phyloP scores from a whole-genome alignment of 2,113 vertebrate species.

The cat (Felis catus) region DNA sequence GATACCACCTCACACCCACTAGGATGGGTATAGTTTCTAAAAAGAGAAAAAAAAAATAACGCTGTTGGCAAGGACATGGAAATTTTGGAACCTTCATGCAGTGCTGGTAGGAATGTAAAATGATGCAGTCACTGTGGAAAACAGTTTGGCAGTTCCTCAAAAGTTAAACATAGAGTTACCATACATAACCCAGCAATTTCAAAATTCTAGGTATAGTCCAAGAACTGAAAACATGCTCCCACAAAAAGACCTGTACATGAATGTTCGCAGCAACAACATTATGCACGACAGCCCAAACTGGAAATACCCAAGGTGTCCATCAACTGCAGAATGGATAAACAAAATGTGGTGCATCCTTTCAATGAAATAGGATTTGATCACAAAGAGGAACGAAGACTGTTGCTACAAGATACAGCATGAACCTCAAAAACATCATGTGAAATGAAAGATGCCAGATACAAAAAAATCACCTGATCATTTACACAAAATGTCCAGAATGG shows the following conservation, averaged over 20 bases:
- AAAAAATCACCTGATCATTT: neutral
- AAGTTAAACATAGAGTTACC: neutral
- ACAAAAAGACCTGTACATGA: neutral
- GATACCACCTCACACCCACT: neutral
- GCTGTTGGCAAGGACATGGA: neutral
- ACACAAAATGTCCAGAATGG: neutral
- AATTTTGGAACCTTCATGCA: neutral
- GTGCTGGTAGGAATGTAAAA: neutral
- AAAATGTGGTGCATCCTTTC: neutral
- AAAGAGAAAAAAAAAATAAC: neutral
- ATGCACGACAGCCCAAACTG: neutral
- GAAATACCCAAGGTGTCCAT: neutral
- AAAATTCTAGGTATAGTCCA: neutral
- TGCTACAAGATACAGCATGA: neutral
- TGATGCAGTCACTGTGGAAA: neutral
- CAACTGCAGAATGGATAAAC: neutral
- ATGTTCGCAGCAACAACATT: neutral
- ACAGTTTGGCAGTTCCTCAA: neutral
- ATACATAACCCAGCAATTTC: neutral
- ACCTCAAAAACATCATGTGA: constrained; percentile 14
- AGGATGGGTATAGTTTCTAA: neutral
- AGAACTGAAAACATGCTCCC: neutral
- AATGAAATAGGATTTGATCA: neutral
- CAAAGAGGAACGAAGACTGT: neutral
- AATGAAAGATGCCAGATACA: neutral